Conservation (phyloP, 2,797 vertebrate species). For the Nyctibius grandis region DNA sequence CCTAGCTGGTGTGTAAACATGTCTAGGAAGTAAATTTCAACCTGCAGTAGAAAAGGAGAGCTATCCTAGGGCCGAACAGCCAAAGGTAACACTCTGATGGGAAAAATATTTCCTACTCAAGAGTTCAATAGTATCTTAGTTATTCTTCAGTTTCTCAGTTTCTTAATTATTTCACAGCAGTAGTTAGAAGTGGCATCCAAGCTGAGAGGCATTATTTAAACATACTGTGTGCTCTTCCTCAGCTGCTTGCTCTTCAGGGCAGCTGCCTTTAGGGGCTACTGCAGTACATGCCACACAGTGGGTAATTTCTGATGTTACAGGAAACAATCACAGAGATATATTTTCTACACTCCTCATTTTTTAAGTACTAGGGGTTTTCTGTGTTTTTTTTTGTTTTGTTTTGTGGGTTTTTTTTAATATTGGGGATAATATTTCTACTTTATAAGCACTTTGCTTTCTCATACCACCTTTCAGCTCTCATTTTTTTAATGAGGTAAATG, state of each 20-base stretch:
- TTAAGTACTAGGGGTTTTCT: accelerated
- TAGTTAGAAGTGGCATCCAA: background rate
- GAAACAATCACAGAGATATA: accelerated
- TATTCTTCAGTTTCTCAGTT: background rate
- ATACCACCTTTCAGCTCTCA: background rate
- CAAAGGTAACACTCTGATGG: background rate
- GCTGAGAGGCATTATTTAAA: background rate
- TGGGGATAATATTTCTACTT: background rate
- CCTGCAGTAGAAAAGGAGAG: background rate
- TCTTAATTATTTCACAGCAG: background rate
- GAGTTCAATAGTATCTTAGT: background rate
- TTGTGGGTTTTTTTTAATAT: background rate
- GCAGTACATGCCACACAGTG: background rate
- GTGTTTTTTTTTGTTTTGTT: no score
- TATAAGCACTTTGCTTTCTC: background rate
- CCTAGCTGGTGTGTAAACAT: background rate
- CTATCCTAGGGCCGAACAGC: background rate
- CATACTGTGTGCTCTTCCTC: accelerated
- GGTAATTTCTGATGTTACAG: background rate
- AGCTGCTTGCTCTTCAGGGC: background rate
- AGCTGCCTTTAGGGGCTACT: background rate
- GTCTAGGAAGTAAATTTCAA: background rate
- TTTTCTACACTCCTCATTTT: background rate
- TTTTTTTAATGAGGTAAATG: background rate
- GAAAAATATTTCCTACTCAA: background rate